Evolutionary conservation across 2,888 invertebrate genomes (phyloP), one percentile per base, ranked within the genome.

Genomic region (Nebria brevicollis): DNA sequence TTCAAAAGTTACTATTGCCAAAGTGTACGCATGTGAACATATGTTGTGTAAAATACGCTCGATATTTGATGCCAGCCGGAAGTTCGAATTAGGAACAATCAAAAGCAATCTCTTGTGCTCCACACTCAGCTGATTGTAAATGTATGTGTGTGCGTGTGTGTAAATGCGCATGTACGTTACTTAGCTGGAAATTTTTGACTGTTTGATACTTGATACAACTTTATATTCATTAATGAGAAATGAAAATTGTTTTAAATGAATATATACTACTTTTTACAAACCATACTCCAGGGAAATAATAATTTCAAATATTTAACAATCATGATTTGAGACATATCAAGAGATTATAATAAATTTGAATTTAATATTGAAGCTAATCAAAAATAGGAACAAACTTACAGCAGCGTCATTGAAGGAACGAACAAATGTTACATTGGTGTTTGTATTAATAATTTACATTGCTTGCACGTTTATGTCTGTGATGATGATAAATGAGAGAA

Each of bases 61-160:
- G 77, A 81, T 73, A 81, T 81, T 81, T 81, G 77, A 81, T 81
- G 65, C 76, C 77, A 81, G 80, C 25, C 88, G 89, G 89, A 89
- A 89, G 87, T 85, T 86, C 84, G 86, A 89, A 89, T 89, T 89
- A 89, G 87, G 88, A 88, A 86, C 88, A 89, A 89, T 89, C 89
- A 89, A 85, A 87, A 86, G 87, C 87, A 89, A 89, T 89, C 87
- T 82, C 79, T 82, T 74, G 77, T 72, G 77, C 70, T 77, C 77
- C 87, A 86, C 86, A 87, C 88, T 88, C 89, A 88, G 88, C 89
- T 89, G 89, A 89, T 88, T 88, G 86, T 86, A 41, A 15, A 66
- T 78, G 70, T 54, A 54, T 54, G 54, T 87, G 87, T 82, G 83
- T 87, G 83, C 84, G 82, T 82, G 83, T 85, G 87, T 87, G 87